Conservation (phyloP, 2,888 invertebrate species). For the Pharmacophagus antenor region DNA sequence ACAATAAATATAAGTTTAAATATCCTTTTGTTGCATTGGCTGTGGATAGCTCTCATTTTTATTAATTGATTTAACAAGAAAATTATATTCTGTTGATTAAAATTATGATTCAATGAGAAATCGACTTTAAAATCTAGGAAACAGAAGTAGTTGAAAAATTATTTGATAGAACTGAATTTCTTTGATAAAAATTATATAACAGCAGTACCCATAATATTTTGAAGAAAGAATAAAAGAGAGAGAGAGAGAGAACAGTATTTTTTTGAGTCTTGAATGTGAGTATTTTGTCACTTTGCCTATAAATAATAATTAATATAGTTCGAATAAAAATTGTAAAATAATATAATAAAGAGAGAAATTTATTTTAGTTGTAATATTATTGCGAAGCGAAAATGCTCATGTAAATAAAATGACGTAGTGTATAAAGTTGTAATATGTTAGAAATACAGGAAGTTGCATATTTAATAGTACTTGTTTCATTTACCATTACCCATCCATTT, state of each 20-base stretch:
- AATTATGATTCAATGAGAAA: neutral
- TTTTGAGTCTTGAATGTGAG: conserved; percentile 48
- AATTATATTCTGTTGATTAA: neutral
- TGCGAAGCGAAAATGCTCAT: conserved; percentile 78
- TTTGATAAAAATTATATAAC: neutral
- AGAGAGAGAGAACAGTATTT: conserved; percentile 40
- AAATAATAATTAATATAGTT: conserved; percentile 52
- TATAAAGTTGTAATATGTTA: conserved; percentile 77
- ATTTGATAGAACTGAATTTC: neutral
- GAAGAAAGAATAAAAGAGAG: conserved; percentile 18
- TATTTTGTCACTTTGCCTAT: conserved; percentile 73
- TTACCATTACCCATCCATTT: conserved; percentile 4
- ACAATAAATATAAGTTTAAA: conserved; percentile 7
- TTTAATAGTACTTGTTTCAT: conserved; percentile 34
- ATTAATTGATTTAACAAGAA: conserved; percentile 4
- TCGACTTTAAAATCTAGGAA: neutral
- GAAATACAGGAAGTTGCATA: conserved; percentile 62
- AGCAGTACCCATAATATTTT: conserved; percentile 28
- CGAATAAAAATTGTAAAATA: conserved; percentile 65
- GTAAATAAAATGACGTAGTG: conserved; percentile 77
- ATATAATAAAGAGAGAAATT: conserved; percentile 74
- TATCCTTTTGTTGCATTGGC: conserved; percentile 22
- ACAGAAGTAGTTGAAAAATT: neutral
- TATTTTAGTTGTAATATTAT: conserved; percentile 77
- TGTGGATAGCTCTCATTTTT: conserved; percentile 30